Evolutionary conservation across 2,113 vertebrate species (phyloP).

Genomic region (Eurystomus gularis): DNA sequence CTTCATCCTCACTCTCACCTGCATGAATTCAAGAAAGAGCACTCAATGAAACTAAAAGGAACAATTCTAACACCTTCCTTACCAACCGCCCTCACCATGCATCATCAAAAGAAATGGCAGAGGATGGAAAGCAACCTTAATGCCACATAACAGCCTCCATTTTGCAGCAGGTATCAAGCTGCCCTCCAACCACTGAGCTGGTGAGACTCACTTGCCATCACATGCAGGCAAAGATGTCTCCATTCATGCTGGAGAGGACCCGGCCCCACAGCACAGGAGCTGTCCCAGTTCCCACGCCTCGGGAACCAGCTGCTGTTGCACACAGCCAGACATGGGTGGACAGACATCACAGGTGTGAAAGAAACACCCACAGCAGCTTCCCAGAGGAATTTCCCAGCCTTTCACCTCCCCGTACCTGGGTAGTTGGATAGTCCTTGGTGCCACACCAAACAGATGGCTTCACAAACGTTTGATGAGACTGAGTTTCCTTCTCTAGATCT

Average conservation of each 20-base stretch:
- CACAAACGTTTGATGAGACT: not conserved
- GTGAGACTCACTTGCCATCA: not conserved
- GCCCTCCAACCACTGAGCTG: not conserved
- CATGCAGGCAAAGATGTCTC: not conserved
- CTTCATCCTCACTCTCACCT: not conserved
- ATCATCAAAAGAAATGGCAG: not conserved
- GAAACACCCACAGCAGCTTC: not conserved
- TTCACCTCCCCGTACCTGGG: not conserved
- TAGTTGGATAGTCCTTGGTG: not conserved
- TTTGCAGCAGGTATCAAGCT: not conserved
- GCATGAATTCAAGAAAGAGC: not conserved
- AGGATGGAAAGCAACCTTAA: not conserved
- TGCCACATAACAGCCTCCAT: not conserved
- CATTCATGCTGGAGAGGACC: not conserved
- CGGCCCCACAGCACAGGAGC: not conserved
- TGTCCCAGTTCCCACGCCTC: not conserved
- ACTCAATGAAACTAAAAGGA: not conserved
- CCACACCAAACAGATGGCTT: not conserved
- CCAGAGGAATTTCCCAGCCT: not conserved
- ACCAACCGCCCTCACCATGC: not conserved
- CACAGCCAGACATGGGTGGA: not conserved
- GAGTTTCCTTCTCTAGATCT: not conserved
- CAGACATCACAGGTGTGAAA: not conserved
- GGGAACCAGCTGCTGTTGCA: not conserved
- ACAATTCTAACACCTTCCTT: not conserved